Base-by-base conservation (phyloP, 2,113 vertebrate genomes). In the Leptobrachium ailaonicum region DNA sequence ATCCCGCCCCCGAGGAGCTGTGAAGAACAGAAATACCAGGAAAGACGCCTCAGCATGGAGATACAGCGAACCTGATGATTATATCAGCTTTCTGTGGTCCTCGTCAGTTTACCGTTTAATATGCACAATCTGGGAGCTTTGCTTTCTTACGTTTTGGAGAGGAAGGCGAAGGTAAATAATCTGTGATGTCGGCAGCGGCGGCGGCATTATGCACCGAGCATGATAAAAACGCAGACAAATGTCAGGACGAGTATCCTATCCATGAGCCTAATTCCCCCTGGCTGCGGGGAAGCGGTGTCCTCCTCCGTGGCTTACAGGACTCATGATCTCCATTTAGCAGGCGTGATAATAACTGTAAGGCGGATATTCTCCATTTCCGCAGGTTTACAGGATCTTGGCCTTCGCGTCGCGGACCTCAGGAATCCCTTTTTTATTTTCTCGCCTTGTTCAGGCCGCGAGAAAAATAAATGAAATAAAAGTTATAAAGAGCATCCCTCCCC, bases 181-280 rank as follows among this genome's bases (percentile, higher is more conserved):
- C 62, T 32, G 41, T 41, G 66, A 11, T 54, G 63, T 53, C 63
- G 64, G 74, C 74, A 42, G 50, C 50, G 20, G 20, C 50, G 20
- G 20, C 20, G n/a, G 42, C 5, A 63, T 78, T 63, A 71, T 41
- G 8, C 41, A 14, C 67, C n/a, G 41, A 47, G 67, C 56, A 78
- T 47, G 56, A 56, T 9, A 50, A 42, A 62, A 76, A 76, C 20
- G 75, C 75, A n/a, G 75, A 68, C 64, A 71, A 70, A 78, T 71
- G 76, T 78, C 76, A 78, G 32, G 53, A 67, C 20, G 76, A n/a
- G 63, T 45, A 71, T 62, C 42, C 12, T 42, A 71, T 71, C 47
- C 76, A 32, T 78, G 41, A 32, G 2, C 54, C 67, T 78, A 70
- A 71, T 78, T 54, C 76, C 76, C 62, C 8, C 68, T 63, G 60